A percentile compares a stretch with the other conserved stretches of the same genome.
Evolutionary conservation across 2,113 vertebrate genomes (phyloP).

Genomic region (Tapirus terrestris): DNA sequence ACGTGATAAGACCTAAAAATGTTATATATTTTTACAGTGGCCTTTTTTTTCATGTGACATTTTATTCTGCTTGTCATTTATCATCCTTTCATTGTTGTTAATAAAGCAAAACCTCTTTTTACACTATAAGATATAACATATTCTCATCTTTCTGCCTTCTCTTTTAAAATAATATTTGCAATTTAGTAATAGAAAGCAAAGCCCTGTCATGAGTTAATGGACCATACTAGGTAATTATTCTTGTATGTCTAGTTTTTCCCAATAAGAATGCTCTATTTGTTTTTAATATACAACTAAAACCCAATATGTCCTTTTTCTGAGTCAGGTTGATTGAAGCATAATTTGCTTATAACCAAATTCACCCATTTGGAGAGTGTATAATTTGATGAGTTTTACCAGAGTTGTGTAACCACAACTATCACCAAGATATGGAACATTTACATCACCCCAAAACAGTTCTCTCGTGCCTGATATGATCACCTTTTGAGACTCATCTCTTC

Average conservation of each 20-base stretch:
- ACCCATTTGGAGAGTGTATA: neutral
- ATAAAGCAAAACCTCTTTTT: conserved; percentile 56
- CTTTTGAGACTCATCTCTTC: neutral
- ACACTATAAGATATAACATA: neutral
- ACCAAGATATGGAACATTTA: neutral
- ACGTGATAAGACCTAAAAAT: neutral
- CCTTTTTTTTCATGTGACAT: neutral
- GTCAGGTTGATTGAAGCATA: neutral
- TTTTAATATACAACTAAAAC: conserved; percentile 47
- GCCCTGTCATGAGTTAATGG: conserved; percentile 1
- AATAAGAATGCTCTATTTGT: conserved; percentile 47
- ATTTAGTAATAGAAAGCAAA: conserved; percentile 57
- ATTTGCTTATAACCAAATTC: conserved; percentile 43
- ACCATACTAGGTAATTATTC: conserved; percentile 38
- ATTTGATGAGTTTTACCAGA: neutral
- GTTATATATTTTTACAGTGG: neutral
- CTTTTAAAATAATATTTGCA: conserved; percentile 50
- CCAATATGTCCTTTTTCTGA: neutral
- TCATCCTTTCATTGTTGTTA: conserved; percentile 29
- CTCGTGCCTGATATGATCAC: neutral
- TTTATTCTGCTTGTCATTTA: conserved; percentile 34
- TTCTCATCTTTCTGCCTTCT: neutral
- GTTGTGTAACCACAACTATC: neutral
- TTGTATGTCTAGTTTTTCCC: conserved; percentile 45
- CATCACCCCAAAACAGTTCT: neutral